Base-by-base conservation (phyloP, 2,113 vertebrate species). In the Labeo catla region DNA sequence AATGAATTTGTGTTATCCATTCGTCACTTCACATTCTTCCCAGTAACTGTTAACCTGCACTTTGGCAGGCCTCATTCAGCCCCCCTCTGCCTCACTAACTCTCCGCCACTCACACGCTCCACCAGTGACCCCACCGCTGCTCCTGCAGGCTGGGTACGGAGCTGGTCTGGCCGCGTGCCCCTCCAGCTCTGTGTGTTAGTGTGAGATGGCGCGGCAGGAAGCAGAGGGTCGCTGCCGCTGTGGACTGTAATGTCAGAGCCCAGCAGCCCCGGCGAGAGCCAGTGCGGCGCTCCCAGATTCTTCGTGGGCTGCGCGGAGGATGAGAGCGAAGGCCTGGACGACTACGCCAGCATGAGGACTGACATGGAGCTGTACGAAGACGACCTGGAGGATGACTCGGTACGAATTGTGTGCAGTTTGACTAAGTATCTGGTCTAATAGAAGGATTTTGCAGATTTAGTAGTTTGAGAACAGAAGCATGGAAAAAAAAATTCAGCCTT, bases 291-390 rank as follows among this genome's bases (percentile, higher is more conserved):
- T 91, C 97, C 98, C 94, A 98, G 95, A 95, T 99, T 99, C 96
- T 98, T 99, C 91, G 96, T 99, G 16, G 98, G 97, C 95, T 97
- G 96, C 95, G 96, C 96, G 91, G 95, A 98, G 95, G 97, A 98
- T 95, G 98, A 98, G 91, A 96, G 95, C 93, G 97, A 97, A 89
- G 94, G 94, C 91, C 92, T 92, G 94, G 97, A 94, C 50, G 96
- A 93, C 61, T 90, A 84, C 91, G 65, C 86, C 93, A 96, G 95
- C 95, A 96, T 98, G 96, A 98, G 96, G 96, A 96, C 95, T 87
- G 96, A 98, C 4, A 95, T 98, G 94, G 96, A 97, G 89, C 94
- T 96, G 90, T 96, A 94, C 0, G 97, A 98, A 90, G 97, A 98
- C 87, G 96, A 98, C 85, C 97, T 97, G 92, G 97, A 97, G 87